Evolutionary conservation across 2,888 invertebrate species (phyloP), one percentile per base, ranked within the genome.

Genomic region (Agriotes lineatus): DNA sequence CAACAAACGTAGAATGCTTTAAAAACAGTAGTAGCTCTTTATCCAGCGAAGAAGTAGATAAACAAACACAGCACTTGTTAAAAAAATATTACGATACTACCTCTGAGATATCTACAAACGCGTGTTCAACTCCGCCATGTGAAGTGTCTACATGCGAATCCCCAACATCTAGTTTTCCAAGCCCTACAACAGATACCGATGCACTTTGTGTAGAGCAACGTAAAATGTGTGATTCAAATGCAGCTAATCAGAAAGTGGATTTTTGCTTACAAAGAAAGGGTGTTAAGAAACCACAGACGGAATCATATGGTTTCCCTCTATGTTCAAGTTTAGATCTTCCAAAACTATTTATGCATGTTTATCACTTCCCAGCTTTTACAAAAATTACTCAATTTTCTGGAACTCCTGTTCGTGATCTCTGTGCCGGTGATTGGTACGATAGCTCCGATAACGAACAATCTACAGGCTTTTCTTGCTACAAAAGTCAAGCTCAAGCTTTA

Each of bases 121-220:
- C 12, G 6, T 42, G 30, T 65, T 73, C 68, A 4, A 71, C 72
- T 1, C 71, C 67, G 20, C 45, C 61, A 14, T 67, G 42, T 25
- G 10, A 54, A 9, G 25, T 70, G 16, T 70, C 73, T 1, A 58
- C 64, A 5, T 39, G 16, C 18, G 35, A 9, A 18, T 52, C 52
- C 0, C 1, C 3, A 18, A 9, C 52, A 9, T 52, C 52, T 33
- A 9, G 18, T 1, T 30, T 16, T 52, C 9, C 19, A 7, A 60
- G 35, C 39, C 42, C 10, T 16, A 30, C 19, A 2, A n/a, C 58
- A 33, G 37, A 52, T 25, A 50, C 9, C 10, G 18, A 7, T 18
- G 1, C 5, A n/a, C 4, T 14, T 7, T 9, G 20, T 10, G 19
- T 7, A 45, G 20, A n/a, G 10, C 10, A 48, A 48, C 12, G 12